Conservation (phyloP, 1,140 invertebrate species). For the Fragariocoptes setiger region DNA sequence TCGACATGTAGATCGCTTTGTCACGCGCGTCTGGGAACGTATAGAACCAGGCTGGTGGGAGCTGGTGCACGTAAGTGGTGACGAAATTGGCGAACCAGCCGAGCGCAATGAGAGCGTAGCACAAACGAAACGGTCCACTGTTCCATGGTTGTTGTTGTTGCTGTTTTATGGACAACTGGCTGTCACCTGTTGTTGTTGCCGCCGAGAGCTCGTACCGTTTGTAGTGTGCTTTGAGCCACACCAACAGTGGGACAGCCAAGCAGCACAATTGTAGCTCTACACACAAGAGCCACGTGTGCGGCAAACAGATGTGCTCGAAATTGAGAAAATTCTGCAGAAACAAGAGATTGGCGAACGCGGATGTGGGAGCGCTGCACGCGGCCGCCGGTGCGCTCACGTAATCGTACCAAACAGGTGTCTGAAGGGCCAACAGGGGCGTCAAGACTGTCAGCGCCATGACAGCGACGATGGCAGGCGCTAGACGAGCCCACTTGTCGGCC, state of each 20-base stretch:
- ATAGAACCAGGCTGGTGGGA: conserved; percentile 11
- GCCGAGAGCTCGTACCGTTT: not conserved
- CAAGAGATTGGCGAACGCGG: conserved; percentile 4
- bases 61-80: conserved; percentile 9
- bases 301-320: conserved; percentile 8
- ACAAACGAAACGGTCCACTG: conserved; percentile 5
- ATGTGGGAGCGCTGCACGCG: conserved; percentile 1
- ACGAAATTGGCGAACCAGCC: conserved; percentile 9
- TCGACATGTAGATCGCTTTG: conserved; percentile 7
- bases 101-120: conserved; percentile 3
- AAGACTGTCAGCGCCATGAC: conserved; percentile 2
- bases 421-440: conserved; percentile 3
- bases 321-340: conserved; percentile 8
- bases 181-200: not conserved
- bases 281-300: conserved; percentile 13
- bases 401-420: conserved; percentile 7
- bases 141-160: not conserved
- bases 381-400: conserved; percentile 4
- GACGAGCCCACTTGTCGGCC: conserved; percentile 1
- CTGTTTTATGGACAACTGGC: not conserved
- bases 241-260: conserved; percentile 8
- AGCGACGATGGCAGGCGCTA: conserved; percentile 2
- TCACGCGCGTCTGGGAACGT: conserved; percentile 11
- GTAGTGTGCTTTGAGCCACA: conserved; percentile 6
- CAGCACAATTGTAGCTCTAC: conserved; percentile 12